A percentile compares a stretch with the other conserved stretches of the same genome.
Evolutionary conservation across 1,140 invertebrate genomes (phyloP).

Genomic region (Triops longicaudatus): DNA sequence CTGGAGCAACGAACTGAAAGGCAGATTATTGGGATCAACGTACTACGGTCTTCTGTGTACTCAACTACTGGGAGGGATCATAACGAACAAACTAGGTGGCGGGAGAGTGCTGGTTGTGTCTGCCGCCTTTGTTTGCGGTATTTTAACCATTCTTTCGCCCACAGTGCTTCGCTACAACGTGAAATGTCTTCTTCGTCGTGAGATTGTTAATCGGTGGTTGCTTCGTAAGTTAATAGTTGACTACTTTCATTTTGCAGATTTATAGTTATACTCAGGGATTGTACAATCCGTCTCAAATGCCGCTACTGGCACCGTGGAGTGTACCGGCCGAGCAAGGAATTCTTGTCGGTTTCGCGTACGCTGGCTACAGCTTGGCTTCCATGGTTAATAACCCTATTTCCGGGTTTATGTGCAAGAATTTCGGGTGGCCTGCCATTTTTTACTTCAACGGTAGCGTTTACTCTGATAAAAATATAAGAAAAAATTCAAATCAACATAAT

Average conservation of each 20-base stretch:
- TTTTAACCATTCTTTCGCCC: background rate
- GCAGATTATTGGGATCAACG: background rate
- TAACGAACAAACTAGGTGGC: background rate
- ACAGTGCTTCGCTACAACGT: background rate
- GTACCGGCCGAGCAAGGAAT: constrained; percentile 23
- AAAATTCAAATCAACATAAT: too few relatives aligned
- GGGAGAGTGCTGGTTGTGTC: background rate
- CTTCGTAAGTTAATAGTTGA: background rate
- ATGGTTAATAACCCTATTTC: constrained; percentile 39
- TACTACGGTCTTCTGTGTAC: background rate
- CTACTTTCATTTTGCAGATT: background rate
- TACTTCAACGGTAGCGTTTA: constrained; percentile 39
- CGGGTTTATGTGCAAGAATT: constrained; percentile 39
- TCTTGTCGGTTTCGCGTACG: constrained; percentile 39
- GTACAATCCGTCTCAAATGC: constrained; percentile 47
- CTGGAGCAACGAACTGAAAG: background rate
- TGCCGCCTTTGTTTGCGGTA: background rate
- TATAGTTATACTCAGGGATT: constrained; percentile 41
- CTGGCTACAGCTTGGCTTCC: constrained; percentile 38
- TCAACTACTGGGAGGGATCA: background rate
- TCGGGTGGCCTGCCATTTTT: constrained; percentile 42
- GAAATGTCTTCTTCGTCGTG: background rate
- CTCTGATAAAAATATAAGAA: too few relatives aligned
- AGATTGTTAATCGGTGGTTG: background rate
- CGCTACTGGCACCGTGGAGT: constrained; percentile 47